Conservation (phyloP, 2,797 vertebrate genomes). For the Propithecus deckenii region DNA sequence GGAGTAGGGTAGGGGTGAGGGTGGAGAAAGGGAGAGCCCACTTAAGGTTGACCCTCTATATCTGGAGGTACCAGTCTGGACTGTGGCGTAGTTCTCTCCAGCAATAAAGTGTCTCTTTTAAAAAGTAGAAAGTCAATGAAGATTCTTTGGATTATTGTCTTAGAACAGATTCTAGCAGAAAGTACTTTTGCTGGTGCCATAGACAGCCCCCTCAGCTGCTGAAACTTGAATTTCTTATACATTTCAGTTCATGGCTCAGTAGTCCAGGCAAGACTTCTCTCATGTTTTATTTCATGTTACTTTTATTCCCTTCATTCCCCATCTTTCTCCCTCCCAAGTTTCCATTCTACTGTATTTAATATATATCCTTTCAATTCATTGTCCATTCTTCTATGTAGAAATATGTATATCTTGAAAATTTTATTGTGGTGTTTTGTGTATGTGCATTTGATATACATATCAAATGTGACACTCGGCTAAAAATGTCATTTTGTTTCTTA, state of each 20-base stretch:
- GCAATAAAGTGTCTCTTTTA: neutral
- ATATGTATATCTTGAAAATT: neutral
- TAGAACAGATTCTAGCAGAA: neutral
- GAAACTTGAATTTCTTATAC: neutral
- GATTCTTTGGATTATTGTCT: neutral
- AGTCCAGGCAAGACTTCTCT: neutral
- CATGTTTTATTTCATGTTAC: neutral
- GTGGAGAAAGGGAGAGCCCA: neutral
- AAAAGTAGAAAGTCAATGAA: neutral
- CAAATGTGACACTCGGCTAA: neutral
- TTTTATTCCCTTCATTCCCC: neutral
- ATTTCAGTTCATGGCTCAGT: neutral
- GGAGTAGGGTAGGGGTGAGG: too few species aligned
- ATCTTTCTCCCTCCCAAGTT: neutral
- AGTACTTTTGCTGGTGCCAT: neutral
- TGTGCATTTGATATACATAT: neutral
- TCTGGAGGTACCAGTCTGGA: neutral
- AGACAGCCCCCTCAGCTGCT: neutral
- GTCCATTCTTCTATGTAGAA: neutral
- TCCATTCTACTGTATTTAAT: neutral
- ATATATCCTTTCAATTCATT: neutral
- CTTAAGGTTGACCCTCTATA: neutral
- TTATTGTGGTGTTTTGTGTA: neutral
- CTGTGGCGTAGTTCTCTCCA: neutral
- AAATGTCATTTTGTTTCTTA: conserved; percentile 22